Base-by-base conservation (phyloP, 1,140 invertebrate species). In the Callitettix versicolor region DNA sequence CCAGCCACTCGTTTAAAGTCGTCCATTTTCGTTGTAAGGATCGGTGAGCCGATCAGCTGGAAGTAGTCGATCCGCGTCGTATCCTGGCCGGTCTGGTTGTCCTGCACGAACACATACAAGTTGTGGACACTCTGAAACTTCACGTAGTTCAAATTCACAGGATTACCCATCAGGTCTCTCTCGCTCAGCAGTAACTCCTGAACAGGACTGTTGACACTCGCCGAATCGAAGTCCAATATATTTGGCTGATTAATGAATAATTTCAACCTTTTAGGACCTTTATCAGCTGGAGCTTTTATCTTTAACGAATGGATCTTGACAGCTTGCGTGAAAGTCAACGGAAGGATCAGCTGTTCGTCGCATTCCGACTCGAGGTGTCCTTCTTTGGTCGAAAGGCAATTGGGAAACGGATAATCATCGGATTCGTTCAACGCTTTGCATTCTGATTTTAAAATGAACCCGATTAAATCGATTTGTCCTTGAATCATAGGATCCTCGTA, bases 81-180 rank as follows among this genome's bases (percentile, higher is more conserved):
- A 53, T 98, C 95, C 26, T 76, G 78, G 26, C 83, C 89, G 12
- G 67, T 78, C 65, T 95, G 91, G 74, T 98, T 99, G 68, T 96
- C 86, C 68, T 90, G 86, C 1, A 99, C 79, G 71, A 97, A 98
- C 20, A 98, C 75, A 67, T 96, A 92, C 54, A 99, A 76, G 74
- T 95, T 98, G 62, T 88, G 84, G 34, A 99, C 95, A 75, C 91
- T 96, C 74, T 99, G 96, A 73, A 98, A 99, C 71, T 99, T 99
- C 0, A 99, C 96, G 72, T 85, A 99, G 64, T 87, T 85, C 34
- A 99, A 73, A 56, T 82, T 82, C 38, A 96, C 75, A 12, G 87
- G 79, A 64, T 83, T 84, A 22, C 79, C 93, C 47, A 81, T 88
- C 48, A 98, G 68, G 64, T 98, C 91, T 65, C 86, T 81, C 44